These are phyloP conservation scores for Arvicola amphibius DNA, from an alignment of 2,797 vertebrate species.

Conservation along the genomic window DNA sequence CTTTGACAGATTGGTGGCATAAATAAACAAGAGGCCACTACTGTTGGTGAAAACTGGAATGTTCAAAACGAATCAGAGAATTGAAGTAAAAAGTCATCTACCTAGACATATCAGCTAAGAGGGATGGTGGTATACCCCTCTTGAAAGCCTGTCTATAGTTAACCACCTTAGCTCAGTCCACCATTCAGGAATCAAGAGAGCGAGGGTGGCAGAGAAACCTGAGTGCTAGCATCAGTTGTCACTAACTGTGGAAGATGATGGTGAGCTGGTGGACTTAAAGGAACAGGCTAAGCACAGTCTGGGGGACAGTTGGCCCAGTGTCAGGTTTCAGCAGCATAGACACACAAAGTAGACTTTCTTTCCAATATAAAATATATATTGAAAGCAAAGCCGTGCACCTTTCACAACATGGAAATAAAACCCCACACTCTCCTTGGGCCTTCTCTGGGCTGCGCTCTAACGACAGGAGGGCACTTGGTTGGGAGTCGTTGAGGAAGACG, in stretches of 20 bases:
- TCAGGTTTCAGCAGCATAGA: not conserved
- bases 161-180: constrained; percentile 1
- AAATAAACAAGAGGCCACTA: constrained; percentile 15
- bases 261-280: not conserved
- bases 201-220: not conserved
- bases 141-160: not conserved
- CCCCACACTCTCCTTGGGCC: not conserved
- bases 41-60: not conserved
- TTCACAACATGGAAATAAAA: constrained; percentile 34
- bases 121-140: not conserved
- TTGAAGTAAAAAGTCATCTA: not conserved
- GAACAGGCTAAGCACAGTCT: not conserved
- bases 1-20: not conserved
- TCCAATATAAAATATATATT: constrained; percentile 38
- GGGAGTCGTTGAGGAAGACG: constrained; percentile 26
- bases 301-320: not conserved
- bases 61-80: not conserved
- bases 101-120: constrained; percentile 32
- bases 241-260: not conserved
- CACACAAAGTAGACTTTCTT: constrained; percentile 41
- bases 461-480: not conserved
- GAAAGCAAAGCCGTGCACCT: constrained; percentile 50
- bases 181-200: constrained; percentile 19
- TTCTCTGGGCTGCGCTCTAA: constrained; percentile 36
- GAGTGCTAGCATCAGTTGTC: not conserved